These are phyloP conservation scores for Muntiacus reevesi DNA, from an alignment of 2,113 vertebrate genomes.

Conservation along the genomic window DNA sequence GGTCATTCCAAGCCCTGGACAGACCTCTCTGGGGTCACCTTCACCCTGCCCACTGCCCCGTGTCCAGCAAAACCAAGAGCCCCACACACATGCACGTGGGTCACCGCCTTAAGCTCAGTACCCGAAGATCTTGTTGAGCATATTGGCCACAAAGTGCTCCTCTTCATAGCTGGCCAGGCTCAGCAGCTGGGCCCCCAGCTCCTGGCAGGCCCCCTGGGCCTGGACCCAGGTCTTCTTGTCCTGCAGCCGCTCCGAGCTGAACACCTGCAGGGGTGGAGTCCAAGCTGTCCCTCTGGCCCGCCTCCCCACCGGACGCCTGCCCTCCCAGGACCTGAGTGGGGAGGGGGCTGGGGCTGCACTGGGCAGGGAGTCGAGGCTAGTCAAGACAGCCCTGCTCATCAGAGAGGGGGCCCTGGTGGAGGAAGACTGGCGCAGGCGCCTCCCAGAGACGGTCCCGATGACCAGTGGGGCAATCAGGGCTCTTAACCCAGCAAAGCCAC, in stretches of 20 bases:
- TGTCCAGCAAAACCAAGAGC: neutral
- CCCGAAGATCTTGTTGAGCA: slow-evolving; percentile 94
- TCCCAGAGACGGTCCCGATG: neutral
- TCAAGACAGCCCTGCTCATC: neutral
- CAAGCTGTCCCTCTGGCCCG: neutral
- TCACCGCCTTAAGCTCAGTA: slow-evolving; percentile 53
- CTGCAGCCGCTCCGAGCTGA: slow-evolving; percentile 86
- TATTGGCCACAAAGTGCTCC: slow-evolving; percentile 89
- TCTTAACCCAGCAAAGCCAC: neutral
- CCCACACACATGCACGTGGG: fast-evolving
- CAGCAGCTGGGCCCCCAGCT: slow-evolving; percentile 90
- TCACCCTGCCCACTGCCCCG: neutral
- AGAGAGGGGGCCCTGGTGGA: neutral
- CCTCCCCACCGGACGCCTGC: neutral
- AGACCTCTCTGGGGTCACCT: neutral
- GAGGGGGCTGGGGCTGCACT: neutral
- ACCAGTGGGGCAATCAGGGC: neutral
- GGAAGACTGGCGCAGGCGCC: neutral
- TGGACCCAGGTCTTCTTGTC: slow-evolving; percentile 91
- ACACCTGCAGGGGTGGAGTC: slow-evolving; percentile 83
- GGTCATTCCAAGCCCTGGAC: neutral
- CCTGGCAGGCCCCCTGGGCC: slow-evolving; percentile 89
- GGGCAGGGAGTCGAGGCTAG: neutral
- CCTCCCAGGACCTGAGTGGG: too few species aligned
- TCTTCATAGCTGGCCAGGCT: slow-evolving; percentile 90